phyloP scores from a whole-genome alignment of 2,888 invertebrate genomes.

The Idaea aversata region DNA sequence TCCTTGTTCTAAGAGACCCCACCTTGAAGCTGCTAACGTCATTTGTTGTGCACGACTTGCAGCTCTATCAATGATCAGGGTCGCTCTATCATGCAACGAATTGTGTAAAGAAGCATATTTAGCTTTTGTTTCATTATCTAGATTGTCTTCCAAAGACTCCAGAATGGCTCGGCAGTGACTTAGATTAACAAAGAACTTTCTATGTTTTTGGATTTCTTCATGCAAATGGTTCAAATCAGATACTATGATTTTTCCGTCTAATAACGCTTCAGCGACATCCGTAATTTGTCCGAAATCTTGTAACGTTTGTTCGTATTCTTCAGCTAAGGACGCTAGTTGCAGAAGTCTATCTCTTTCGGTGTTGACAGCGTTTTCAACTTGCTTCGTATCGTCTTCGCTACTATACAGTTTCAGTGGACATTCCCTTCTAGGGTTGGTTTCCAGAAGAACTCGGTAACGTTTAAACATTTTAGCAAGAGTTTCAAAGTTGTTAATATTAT shows the following conservation, averaged over 20 bases:
- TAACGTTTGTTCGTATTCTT: conserved; percentile 93
- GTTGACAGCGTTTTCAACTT: conserved; percentile 84
- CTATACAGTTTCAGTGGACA: conserved; percentile 84
- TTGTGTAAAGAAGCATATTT: conserved; percentile 87
- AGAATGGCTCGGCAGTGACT: conserved; percentile 93
- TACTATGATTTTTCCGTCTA: conserved; percentile 88
- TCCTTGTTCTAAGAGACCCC: conserved; percentile 89
- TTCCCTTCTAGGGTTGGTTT: conserved; percentile 85
- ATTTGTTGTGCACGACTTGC: conserved; percentile 90
- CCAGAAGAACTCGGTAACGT: conserved; percentile 82
- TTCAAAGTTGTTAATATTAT: conserved; percentile 82
- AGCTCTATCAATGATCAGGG: conserved; percentile 88
- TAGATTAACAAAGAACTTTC: conserved; percentile 93
- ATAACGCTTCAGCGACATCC: conserved; percentile 89
- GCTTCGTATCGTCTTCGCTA: conserved; percentile 84
- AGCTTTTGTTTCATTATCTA: conserved; percentile 88
- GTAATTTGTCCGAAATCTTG: conserved; percentile 93
- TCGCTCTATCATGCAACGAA: conserved; percentile 88
- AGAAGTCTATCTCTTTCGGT: conserved; percentile 88
- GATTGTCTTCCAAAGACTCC: conserved; percentile 91
- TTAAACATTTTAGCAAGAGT: conserved; percentile 82
- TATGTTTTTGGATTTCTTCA: conserved; percentile 93
- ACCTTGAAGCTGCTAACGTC: conserved; percentile 91
- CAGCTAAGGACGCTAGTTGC: conserved; percentile 87
- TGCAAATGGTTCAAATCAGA: conserved; percentile 89